A percentile compares a stretch with the other conserved stretches of the same genome.
These are phyloP conservation scores for Sebastes oblongus DNA, from an alignment of 2,797 vertebrate species.

Conservation along the genomic window DNA sequence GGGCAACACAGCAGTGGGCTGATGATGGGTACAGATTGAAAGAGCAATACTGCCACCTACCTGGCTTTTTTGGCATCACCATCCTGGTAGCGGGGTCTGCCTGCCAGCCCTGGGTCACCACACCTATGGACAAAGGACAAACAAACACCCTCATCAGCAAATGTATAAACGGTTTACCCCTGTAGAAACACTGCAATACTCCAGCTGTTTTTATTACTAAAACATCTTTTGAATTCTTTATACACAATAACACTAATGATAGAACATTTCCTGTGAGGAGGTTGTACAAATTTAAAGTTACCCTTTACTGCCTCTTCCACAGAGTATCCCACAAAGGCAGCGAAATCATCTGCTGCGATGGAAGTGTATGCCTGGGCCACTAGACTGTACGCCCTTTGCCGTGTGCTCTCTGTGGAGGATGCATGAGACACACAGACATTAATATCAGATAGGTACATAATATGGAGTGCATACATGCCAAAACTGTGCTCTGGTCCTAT, in stretches of 20 bases:
- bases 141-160: neutral
- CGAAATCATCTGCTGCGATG: constrained; percentile 93
- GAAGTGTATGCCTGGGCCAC: constrained; percentile 98
- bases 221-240: neutral
- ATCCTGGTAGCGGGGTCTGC: constrained; percentile 93
- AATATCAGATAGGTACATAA: neutral
- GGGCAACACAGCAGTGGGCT: neutral
- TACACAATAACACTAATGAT: neutral
- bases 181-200: no score
- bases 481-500: constrained; percentile 3
- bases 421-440: neutral
- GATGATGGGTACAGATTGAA: neutral
- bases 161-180: neutral
- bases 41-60: constrained; percentile 86
- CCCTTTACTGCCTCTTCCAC: constrained; percentile 98
- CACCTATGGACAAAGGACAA: constrained; percentile 77
- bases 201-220: neutral
- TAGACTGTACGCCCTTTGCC: constrained; percentile 90
- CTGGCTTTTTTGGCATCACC: constrained; percentile 97
- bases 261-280: neutral
- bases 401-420: constrained; percentile 83
- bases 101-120: constrained; percentile 96
- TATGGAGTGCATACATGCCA: neutral
- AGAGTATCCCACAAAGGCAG: constrained; percentile 94
- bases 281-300: constrained; percentile 43